Conservation (phyloP, 2,113 vertebrate species). For the Cervus canadensis region DNA sequence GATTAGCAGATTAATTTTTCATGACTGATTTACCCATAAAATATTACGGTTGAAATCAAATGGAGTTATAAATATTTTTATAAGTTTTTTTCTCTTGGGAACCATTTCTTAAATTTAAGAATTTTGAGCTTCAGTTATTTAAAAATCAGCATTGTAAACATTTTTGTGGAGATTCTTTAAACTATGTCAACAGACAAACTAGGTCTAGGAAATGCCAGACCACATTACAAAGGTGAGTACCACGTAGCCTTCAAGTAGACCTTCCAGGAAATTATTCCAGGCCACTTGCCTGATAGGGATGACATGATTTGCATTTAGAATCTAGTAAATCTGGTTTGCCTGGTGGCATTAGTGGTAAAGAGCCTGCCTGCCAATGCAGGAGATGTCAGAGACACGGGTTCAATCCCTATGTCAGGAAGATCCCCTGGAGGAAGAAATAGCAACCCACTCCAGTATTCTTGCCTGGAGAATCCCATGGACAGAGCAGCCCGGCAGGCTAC, state of each 20-base stretch:
- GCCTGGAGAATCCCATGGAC: neutral
- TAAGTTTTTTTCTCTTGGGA: neutral
- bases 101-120: neutral
- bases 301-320: neutral
- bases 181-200: neutral
- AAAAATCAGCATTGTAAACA: neutral
- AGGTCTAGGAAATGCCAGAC: neutral
- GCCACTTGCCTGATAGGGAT: neutral
- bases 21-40: constrained; percentile 16
- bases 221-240: neutral
- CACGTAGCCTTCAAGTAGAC: neutral
- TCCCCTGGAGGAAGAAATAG: neutral
- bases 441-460: neutral
- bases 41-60: constrained; percentile 24
- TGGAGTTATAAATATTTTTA: constrained; percentile 11
- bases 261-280: neutral
- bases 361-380: neutral
- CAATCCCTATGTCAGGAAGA: neutral
- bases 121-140: neutral
- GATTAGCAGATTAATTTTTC: constrained; percentile 45
- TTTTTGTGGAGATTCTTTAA: constrained; percentile 2
- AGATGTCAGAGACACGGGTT: neutral
- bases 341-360: neutral
- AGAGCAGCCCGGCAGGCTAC: neutral
- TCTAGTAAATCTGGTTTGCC: neutral